Base-by-base conservation (phyloP, 1,140 invertebrate species). In the Scaptomyza montana region DNA sequence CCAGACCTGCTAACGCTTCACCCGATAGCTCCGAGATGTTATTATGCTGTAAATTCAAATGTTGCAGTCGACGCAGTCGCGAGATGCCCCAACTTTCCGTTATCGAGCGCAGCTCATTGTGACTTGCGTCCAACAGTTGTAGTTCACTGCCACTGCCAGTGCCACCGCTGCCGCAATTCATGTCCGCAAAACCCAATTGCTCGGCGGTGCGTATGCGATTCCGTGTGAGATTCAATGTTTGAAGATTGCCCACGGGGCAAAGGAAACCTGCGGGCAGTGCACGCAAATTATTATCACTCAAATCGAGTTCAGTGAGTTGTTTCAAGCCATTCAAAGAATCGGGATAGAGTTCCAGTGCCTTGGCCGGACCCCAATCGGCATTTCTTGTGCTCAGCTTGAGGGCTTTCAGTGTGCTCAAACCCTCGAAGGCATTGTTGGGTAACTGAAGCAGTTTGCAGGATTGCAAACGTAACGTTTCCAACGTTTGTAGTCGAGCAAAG, bases 271-370 rank as follows among this genome's bases (percentile, higher is more conserved):
- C 94, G 2, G 97, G 96, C 73, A 98, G 89, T 2, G 94, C 93
- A 56, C 95, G 93, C 53, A 98, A 94, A 92, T 97, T 97, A 92
- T 97, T 98, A 87, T 96, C 94, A 55, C 95, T 93, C 72, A 98
- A 92, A 93, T 98, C 95, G 65, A 98, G 93, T 12, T 94, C 94
- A 77, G 96, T 96, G 28, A 97, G 92, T 91, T 97, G 96, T 73
- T 95, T 94, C 12, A 97, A 92, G 39, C 96, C 95, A 77, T 94
- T 93, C 59, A 97, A 93, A 54, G 96, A 94, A 68, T 94, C 94
- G 62, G 94, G 92, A 41, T 93, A 94, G 62, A 97, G 90, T 72
- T 96, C 95, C 77, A 97, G 92, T 41, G 93, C 94, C 80, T 95
- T 95, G 19, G 93, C 93, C n/a, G 94, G 93, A 33, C 94, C 95